phyloP scores from a whole-genome alignment of 1,140 invertebrate species.

The Musca domestica region DNA sequence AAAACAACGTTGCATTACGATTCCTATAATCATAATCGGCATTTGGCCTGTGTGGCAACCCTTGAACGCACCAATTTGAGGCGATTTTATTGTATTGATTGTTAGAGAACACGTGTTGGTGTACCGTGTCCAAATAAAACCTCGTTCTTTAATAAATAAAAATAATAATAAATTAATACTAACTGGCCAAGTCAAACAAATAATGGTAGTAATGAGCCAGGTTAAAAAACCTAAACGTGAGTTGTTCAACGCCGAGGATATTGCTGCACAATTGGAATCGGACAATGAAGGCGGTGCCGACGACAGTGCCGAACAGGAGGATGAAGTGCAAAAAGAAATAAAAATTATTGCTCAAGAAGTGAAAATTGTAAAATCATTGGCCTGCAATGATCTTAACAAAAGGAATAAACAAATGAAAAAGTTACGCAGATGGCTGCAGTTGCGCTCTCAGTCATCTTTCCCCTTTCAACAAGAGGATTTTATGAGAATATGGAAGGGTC shows the following conservation, averaged over 20 bases:
- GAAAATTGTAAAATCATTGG: conserved; percentile 68
- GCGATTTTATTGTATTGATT: neutral
- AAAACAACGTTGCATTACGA: too few species aligned
- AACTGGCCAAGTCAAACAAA: neutral
- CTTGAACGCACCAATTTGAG: neutral
- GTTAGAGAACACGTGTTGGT: conserved; percentile 3
- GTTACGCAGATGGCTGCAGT: conserved; percentile 67
- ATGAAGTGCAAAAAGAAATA: conserved; percentile 43
- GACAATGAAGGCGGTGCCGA: conserved; percentile 18
- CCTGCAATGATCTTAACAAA: conserved; percentile 68
- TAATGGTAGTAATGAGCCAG: conserved; percentile 10
- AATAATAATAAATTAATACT: conserved; percentile 9
- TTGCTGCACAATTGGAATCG: neutral
- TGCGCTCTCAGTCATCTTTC: conserved; percentile 58
- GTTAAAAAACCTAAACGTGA: conserved; percentile 9
- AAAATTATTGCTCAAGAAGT: conserved; percentile 64
- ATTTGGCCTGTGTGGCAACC: neutral
- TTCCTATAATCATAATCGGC: neutral
- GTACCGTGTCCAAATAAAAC: neutral
- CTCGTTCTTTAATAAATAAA: neutral
- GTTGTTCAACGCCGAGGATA: neutral
- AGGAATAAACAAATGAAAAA: conserved; percentile 69
- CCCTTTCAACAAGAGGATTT: conserved; percentile 77
- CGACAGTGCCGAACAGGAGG: conserved; percentile 31
- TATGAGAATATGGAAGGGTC: conserved; percentile 85